Evolutionary conservation across 2,888 invertebrate genomes (phyloP), one percentile per base, ranked within the genome.

Genomic region (Philhelius pedissequus): DNA sequence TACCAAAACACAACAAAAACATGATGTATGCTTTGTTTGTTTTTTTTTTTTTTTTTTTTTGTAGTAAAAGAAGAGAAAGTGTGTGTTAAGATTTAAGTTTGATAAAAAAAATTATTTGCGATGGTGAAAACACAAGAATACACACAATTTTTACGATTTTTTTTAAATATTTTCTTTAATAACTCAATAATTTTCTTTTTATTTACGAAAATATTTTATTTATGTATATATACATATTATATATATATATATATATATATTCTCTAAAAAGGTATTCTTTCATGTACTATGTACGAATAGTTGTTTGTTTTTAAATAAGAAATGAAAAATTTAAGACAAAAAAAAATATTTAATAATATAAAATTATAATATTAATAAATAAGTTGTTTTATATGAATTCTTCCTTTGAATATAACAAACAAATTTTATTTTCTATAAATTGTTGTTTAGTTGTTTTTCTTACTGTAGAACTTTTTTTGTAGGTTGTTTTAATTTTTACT

Each of bases 211-310:
- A 83, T 83, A 83, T 83, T 78, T 83, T 83, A 83, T 78, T 83
- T 83, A 83, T 83, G 74, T 78, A 78, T 83, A 78, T 83, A 77
- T 80, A 80, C 27, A 50, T 50, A n/a, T 54, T 18, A 20, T 74
- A 73, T 68, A 79, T 7, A 43, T 27, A n/a, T 32, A 32, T 54
- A 54, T 77, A 70, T 80, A 77, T 77, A 79, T 73, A 77, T 78
- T 78, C 73, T 83, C 76, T 78, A 56, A 80, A 77, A 78, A 84
- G 56, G 73, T 86, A 86, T 69, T 74, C 71, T 81, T 86, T 86
- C 74, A 82, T 86, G 86, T 87, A 87, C 87, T 86, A 87, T 86
- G 86, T 87, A 86, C 87, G 87, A 86, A 86, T 86, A 87, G 81
- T 81, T 82, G 76, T 81, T 80, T 86, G 74, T 75, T 73, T 58